Percentiles rank a stretch among this genome's conserved stretches.
phyloP scores from a whole-genome alignment of 2,113 vertebrate species.

The Calidris pygmaea region DNA sequence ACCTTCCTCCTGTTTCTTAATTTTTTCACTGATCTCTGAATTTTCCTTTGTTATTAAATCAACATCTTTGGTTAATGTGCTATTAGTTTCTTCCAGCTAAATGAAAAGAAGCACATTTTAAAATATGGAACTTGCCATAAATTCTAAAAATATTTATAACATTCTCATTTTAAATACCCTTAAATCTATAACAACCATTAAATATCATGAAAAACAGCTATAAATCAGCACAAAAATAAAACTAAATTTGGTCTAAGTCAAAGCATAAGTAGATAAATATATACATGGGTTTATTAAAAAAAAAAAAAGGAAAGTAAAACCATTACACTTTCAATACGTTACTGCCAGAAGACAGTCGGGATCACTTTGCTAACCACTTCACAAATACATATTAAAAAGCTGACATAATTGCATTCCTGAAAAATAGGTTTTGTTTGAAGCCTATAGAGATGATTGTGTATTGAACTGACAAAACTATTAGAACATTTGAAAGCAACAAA shows the following conservation, averaged over 20 bases:
- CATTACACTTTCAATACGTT: neutral
- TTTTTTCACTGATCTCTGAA: constrained; percentile 84
- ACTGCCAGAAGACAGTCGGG: neutral
- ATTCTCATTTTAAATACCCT: neutral
- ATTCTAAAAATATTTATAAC: neutral
- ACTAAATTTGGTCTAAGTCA: neutral
- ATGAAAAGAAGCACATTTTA: constrained; percentile 49
- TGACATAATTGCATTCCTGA: neutral
- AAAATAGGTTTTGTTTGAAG: neutral
- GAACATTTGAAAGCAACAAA: neutral
- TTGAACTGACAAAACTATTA: neutral
- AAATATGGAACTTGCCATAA: neutral
- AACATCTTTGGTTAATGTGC: constrained; percentile 91
- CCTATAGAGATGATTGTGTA: neutral
- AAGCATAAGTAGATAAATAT: neutral
- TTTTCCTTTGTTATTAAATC: constrained; percentile 92
- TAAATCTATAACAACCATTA: neutral
- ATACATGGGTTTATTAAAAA: neutral
- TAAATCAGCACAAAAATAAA: neutral
- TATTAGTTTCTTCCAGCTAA: constrained; percentile 95
- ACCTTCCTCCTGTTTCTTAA: constrained; percentile 85
- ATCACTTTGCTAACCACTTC: neutral
- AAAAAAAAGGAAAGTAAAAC: neutral
- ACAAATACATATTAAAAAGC: neutral
- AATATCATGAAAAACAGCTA: neutral